Base-by-base conservation (phyloP, 2,888 invertebrate genomes). In the Trichopria drosophilae region DNA sequence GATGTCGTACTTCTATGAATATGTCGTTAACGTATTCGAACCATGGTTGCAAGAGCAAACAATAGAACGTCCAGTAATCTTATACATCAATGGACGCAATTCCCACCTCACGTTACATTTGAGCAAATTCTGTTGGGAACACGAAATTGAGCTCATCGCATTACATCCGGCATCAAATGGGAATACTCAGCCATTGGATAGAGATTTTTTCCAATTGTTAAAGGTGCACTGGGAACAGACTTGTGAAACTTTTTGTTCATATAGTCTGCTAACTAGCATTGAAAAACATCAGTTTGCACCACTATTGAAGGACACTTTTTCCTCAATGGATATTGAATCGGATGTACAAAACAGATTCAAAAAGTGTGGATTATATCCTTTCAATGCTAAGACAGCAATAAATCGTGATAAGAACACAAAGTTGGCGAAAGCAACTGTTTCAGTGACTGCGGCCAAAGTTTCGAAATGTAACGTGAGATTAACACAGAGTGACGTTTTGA, bases 1-100 rank as follows among this genome's bases (percentile, higher is more conserved):
- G 68, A 73, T 72, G 69, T 63, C 60, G 20, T 65, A 67, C 2
- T 72, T 72, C 55, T 72, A 57, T 53, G 68, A 71, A 55, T 71
- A 67, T 49, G 55, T 71, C 6, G 50, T 63, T 2, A 71, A 71
- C 39, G 48, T 66, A 26, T 71, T 72, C n/a, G 46, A 55, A 31
- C 48, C 44, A 3, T 70, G 67, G 66, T 44, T 60, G 13, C 6
- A 54, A 15, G 22, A 62, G 13, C 44, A 63, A 12, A 58, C 59
- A n/a, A 60, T 68, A 5, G 19, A 56, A 28, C 59, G 64, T 41
- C 65, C 62, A 6, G 58, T 67, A 12, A 28, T 60, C 29, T 57
- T 51, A 15, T 65, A 65, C 45, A 39, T 66, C 35, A 66, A 68
- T 55, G 66, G 65, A 6, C 46, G 52, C 16, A 59, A 59, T 39